Conservation (phyloP, 1,140 invertebrate species). For the Tribolium castaneum region DNA sequence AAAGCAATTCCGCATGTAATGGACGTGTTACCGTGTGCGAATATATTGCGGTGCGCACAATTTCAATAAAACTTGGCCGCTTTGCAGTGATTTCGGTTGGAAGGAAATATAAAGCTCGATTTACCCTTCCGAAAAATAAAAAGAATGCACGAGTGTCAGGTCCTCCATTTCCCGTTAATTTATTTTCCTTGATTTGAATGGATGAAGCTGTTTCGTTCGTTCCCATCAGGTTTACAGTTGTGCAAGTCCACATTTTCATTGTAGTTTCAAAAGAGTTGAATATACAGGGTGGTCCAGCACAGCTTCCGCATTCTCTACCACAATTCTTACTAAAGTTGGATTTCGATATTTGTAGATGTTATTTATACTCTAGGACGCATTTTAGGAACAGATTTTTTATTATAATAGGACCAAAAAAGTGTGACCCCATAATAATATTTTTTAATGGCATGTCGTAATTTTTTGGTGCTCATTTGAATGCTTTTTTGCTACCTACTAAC, state of each 20-base stretch:
- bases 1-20: slow-evolving; percentile 3
- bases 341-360: too few species aligned
- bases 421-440: too few species aligned
- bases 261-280: too few species aligned
- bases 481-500: too few species aligned
- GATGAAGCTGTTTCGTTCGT: background rate
- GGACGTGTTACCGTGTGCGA: background rate
- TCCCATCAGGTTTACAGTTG: background rate
- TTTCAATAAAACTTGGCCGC: slow-evolving; percentile 14
- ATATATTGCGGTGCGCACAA: slow-evolving; percentile 1
- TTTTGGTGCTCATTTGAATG: too few species aligned
- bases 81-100: background rate
- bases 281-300: too few species aligned
- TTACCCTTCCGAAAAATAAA: background rate
- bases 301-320: too few species aligned
- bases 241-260: background rate
- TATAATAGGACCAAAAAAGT: too few species aligned
- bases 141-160: background rate
- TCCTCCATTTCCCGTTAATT: slow-evolving; percentile 10
- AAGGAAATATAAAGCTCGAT: slow-evolving; percentile 6
- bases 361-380: too few species aligned
- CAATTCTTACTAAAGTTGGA: too few species aligned
- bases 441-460: too few species aligned
- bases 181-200: background rate
- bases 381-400: too few species aligned